Percentiles rank a stretch among this genome's conserved stretches.
phyloP scores from a whole-genome alignment of 2,888 invertebrate genomes.

The Sphaerophoria taeniata region DNA sequence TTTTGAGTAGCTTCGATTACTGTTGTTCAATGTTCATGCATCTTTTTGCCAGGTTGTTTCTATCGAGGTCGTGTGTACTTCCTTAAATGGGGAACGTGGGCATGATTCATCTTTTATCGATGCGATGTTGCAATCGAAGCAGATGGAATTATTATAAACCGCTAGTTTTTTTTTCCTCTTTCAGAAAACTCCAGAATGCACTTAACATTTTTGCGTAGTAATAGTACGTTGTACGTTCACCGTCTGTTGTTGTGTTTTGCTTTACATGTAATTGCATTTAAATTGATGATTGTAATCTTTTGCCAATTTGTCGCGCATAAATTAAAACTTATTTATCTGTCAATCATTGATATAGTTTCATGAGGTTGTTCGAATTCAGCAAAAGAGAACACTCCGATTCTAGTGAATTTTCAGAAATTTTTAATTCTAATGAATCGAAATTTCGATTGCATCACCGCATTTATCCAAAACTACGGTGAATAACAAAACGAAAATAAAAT shows the following conservation, averaged over 20 bases:
- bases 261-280: conserved; percentile 64
- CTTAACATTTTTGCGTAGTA: conserved; percentile 29
- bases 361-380: conserved; percentile 33
- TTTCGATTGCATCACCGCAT: no score
- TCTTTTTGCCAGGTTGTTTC: conserved; percentile 5
- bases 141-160: conserved; percentile 15
- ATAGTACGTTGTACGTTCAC: conserved; percentile 9
- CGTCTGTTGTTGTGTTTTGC: conserved; percentile 12
- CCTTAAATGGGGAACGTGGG: conserved; percentile 63
- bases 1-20: not conserved
- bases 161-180: conserved; percentile 12
- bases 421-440: no score
- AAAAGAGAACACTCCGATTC: no score
- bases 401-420: no score
- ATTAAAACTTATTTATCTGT: conserved; percentile 46
- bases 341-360: conserved; percentile 51
- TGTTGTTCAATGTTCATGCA: not conserved
- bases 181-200: conserved; percentile 24
- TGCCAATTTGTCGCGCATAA: conserved; percentile 69
- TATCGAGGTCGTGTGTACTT: conserved; percentile 45
- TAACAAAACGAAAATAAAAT: no score
- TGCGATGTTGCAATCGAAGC: conserved; percentile 56
- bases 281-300: conserved; percentile 68
- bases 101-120: conserved; percentile 61
- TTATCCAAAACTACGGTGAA: no score